These are phyloP conservation scores for Indri indri DNA, from an alignment of 2,113 vertebrate species.

Conservation along the genomic window DNA sequence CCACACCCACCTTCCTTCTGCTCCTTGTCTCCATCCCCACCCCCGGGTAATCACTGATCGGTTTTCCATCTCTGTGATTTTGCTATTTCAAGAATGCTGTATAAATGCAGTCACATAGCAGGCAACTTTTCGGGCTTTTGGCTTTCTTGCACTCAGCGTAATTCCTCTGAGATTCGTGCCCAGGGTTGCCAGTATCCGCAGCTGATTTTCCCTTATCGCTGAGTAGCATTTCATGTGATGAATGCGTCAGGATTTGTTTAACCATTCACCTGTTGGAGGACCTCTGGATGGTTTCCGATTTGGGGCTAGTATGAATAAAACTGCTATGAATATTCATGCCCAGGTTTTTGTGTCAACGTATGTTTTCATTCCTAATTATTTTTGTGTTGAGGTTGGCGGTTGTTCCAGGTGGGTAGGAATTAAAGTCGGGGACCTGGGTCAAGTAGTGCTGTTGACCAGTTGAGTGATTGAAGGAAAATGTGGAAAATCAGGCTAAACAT, in stretches of 20 bases:
- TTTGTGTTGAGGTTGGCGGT: neutral
- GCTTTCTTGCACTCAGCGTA: neutral
- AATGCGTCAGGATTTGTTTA: neutral
- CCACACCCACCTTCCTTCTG: rapidly evolving
- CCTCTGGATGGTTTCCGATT: neutral
- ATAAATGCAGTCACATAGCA: rapidly evolving
- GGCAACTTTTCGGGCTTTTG: neutral
- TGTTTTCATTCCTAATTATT: neutral
- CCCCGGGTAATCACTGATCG: rapidly evolving
- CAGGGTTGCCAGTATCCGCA: rapidly evolving
- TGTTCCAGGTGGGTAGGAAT: neutral
- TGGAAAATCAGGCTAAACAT: neutral
- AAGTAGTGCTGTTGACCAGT: neutral
- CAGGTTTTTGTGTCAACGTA: neutral
- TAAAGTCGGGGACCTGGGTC: neutral
- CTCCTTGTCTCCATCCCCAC: neutral
- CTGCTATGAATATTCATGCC: neutral
- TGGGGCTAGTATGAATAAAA: neutral
- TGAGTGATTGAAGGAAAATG: neutral
- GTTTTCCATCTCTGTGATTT: neutral
- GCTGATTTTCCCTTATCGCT: neutral
- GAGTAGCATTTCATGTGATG: neutral
- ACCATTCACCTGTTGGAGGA: neutral
- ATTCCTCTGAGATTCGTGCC: neutral
- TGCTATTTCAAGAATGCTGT: neutral